Evolutionary conservation across 37 sponge, comb jelly and placozoan species (phyloP).

Genomic region (Aplysina aerophoba): DNA sequence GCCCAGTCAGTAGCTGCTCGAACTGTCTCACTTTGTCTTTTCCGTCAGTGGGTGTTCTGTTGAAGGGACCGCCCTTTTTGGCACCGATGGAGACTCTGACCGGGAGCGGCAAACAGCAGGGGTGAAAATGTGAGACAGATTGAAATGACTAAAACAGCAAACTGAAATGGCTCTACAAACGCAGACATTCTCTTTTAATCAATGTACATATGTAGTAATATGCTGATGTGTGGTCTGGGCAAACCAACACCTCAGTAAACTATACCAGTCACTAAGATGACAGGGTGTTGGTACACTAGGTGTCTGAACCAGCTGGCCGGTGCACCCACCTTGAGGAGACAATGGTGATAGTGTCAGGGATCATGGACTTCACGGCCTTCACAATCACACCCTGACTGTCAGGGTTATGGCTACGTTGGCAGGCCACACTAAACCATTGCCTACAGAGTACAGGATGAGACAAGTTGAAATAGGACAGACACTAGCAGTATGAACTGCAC

Average conservation of each 20-base stretch:
- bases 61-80: conserved; percentile 10
- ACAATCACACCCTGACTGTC: background rate
- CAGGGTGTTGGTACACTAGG: no score
- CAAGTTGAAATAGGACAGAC: no score
- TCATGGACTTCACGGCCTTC: background rate
- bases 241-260: no score
- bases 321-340: background rate
- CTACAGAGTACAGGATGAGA: background rate
- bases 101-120: no score
- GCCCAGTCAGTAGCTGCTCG: conserved; percentile 3
- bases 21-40: background rate
- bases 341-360: background rate
- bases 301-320: background rate
- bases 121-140: no score
- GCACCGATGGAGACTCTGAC: conserved; percentile 1
- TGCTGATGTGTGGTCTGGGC: no score
- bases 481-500: background rate
- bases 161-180: no score
- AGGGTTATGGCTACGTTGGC: background rate
- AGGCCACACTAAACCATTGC: conserved; percentile 23
- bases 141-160: no score
- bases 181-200: no score
- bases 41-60: conserved; percentile 11
- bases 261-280: no score
- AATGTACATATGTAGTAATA: no score